These are phyloP conservation scores for Calephelis perditalis DNA, from an alignment of 2,888 invertebrate genomes.

Conservation along the genomic window DNA sequence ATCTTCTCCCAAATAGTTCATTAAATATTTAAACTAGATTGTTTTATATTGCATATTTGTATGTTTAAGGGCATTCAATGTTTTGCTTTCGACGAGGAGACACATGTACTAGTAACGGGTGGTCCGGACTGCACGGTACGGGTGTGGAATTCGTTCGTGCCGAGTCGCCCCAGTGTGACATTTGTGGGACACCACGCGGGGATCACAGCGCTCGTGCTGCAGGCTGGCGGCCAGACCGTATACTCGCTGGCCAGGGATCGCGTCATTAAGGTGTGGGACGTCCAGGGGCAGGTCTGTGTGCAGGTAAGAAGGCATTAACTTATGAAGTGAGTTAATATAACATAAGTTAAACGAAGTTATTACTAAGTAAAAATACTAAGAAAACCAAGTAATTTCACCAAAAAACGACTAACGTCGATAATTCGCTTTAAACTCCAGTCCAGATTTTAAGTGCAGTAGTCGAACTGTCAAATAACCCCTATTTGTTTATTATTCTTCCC, in stretches of 20 bases:
- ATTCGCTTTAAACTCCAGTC: no score
- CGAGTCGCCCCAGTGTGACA: conserved; percentile 79
- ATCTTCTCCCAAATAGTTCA: no score
- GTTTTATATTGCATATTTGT: no score
- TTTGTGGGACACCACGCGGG: conserved; percentile 84
- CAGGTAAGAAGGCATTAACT: conserved; percentile 62
- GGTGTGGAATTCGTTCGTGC: conserved; percentile 90
- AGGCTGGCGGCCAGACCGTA: conserved; percentile 80
- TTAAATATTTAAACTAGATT: no score
- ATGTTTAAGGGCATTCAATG: conserved; percentile 78
- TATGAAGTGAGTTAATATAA: no score
- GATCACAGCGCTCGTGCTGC: conserved; percentile 82
- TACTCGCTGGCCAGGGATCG: conserved; percentile 86
- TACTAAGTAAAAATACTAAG: no score
- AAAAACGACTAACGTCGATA: no score
- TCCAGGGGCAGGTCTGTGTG: conserved; percentile 80
- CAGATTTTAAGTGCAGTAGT: no score
- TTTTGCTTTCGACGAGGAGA: conserved; percentile 79
- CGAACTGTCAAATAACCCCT: no score
- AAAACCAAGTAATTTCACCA: no score
- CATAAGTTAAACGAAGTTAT: no score
- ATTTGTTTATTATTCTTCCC: no score
- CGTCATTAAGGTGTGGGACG: conserved; percentile 87
- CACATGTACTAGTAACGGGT: conserved; percentile 81
- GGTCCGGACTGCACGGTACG: conserved; percentile 86